Base-by-base conservation (phyloP, 2,888 invertebrate species). In the Netelia inedita region DNA sequence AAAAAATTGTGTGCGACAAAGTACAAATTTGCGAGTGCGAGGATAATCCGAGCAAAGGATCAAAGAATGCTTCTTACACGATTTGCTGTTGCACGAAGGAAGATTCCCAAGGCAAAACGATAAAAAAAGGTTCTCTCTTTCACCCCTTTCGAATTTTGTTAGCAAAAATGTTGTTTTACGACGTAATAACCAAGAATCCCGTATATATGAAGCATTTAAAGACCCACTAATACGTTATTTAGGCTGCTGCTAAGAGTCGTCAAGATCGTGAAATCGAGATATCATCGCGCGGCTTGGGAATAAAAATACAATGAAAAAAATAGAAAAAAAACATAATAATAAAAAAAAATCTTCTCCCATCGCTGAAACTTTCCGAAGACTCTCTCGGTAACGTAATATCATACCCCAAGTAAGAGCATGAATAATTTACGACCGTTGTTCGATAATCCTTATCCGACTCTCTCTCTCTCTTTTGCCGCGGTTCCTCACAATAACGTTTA, bases 251-350 rank as follows among this genome's bases (percentile, higher is more conserved):
- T 82, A 65, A 66, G 82, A 75, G 55, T 82, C 85, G 79, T 79
- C 85, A 85, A 85, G 82, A 85, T 85, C 79, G 50, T 85, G 71
- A 85, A 85, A 73, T 68, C 75, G 23, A 63, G 79, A 85, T 79
- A 72, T 85, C 75, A 55, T 19, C 43, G 21, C 50, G 43, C 19
- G 65, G 21, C 2, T 19, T 8, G 41, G 19, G 43, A 50, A 41
- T n/a, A 21, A 57, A 9, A 57, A 19, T 19, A 53, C 43, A 14
- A 57, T 11, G 43, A 68, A 35, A 23, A 66, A 65, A 57, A 55
- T 14, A 63, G 71, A 35, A 50, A 66, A 66, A 41, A 11, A 57
- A 35, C 73, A 55, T 65, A 65, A n/a, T 50, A 68, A 61, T 21
- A 41, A 63, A n/a, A 65, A 35, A 78, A 73, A 69, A 53, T 68